These are phyloP conservation scores for Mus spicilegus DNA, from an alignment of 2,113 vertebrate species.

Conservation along the genomic window DNA sequence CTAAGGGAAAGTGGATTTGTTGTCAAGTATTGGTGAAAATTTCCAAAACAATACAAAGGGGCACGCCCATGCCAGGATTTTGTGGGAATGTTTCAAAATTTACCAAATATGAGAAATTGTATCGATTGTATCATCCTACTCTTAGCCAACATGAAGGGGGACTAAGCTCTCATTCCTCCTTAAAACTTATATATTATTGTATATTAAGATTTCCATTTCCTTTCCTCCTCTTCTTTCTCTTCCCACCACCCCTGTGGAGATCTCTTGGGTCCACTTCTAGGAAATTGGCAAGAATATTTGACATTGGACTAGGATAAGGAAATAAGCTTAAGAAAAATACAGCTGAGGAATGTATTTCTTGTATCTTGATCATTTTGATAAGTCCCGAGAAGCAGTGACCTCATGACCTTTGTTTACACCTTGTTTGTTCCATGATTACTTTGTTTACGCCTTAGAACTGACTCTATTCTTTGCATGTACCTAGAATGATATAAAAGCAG, in stretches of 20 bases:
- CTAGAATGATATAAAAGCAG: too few relatives aligned
- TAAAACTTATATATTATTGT: not conserved
- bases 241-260: not conserved
- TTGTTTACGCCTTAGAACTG: too few relatives aligned
- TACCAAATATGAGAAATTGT: not conserved
- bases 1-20: not conserved
- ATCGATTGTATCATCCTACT: not conserved
- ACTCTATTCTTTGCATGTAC: too few relatives aligned
- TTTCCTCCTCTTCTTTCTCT: not conserved
- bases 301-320: too few relatives aligned
- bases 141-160: not conserved
- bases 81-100: not conserved
- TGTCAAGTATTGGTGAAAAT: not conserved
- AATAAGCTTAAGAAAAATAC: too few relatives aligned
- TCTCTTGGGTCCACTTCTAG: too few relatives aligned
- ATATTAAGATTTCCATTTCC: not conserved
- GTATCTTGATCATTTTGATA: too few relatives aligned
- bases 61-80: rapidly evolving
- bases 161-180: not conserved
- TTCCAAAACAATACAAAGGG: not conserved
- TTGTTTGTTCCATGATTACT: too few relatives aligned
- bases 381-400: too few relatives aligned
- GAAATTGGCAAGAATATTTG: too few relatives aligned
- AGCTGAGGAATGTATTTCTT: too few relatives aligned
- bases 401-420: too few relatives aligned